A percentile compares a stretch with the other conserved stretches of the same genome.
phyloP scores from a whole-genome alignment of 1,140 invertebrate genomes.

The Musca vetustissima region DNA sequence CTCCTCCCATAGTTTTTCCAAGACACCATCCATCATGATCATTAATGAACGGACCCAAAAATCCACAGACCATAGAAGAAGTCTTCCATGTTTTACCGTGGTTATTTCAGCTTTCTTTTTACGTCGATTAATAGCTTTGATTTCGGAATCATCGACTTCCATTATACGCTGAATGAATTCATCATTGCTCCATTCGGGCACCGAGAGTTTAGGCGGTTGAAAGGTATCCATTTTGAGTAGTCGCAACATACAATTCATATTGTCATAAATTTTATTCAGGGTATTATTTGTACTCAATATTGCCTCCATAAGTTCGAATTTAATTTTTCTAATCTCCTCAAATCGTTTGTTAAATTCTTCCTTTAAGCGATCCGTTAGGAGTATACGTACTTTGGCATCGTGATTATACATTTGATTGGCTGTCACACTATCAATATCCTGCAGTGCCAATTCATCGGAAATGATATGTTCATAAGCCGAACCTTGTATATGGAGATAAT shows the following conservation, averaged over 20 bases:
- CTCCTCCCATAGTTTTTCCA: constrained; percentile 69
- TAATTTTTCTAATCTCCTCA: constrained; percentile 55
- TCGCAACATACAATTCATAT: constrained; percentile 47
- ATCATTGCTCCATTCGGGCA: constrained; percentile 39
- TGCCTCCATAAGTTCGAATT: constrained; percentile 48
- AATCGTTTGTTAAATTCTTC: constrained; percentile 59
- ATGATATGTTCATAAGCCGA: constrained; percentile 55
- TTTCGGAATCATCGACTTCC: constrained; percentile 58
- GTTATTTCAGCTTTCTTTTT: constrained; percentile 58
- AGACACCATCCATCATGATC: constrained; percentile 70
- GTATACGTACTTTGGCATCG: constrained; percentile 45
- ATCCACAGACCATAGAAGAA: constrained; percentile 60
- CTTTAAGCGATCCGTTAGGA: constrained; percentile 46
- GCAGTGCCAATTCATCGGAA: constrained; percentile 43
- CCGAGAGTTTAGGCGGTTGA: constrained; percentile 30
- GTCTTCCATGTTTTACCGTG: constrained; percentile 59
- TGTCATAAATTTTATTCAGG: constrained; percentile 43
- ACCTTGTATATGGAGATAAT: constrained; percentile 42
- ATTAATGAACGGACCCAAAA: constrained; percentile 66
- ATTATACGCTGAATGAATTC: constrained; percentile 34
- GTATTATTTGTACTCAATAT: constrained; percentile 40
- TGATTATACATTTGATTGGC: constrained; percentile 53
- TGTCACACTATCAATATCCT: constrained; percentile 56
- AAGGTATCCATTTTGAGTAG: constrained; percentile 39
- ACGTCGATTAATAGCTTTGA: constrained; percentile 60